phyloP scores from a whole-genome alignment of 2,113 vertebrate species.

The Rana temporaria region DNA sequence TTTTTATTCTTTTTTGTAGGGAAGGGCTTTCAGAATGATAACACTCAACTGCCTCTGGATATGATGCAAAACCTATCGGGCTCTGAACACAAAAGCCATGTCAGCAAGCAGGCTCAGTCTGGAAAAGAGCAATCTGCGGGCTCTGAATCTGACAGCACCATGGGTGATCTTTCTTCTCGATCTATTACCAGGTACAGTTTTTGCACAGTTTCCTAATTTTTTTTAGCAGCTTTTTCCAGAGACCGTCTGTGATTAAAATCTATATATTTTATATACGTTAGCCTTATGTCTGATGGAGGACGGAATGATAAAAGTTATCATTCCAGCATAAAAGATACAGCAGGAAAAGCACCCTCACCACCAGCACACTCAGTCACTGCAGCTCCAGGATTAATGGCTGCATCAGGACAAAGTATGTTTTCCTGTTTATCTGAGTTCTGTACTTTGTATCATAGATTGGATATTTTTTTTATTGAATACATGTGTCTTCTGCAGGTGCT shows the following conservation, averaged over 20 bases:
- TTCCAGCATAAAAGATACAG: slow-evolving; percentile 4
- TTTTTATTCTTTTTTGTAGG: not conserved
- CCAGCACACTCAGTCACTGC: not conserved
- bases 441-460: not conserved
- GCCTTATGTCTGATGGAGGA: slow-evolving; percentile 17
- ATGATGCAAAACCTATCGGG: slow-evolving; percentile 75
- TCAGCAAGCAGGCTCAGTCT: not conserved
- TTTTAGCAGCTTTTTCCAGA: not conserved
- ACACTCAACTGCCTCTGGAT: slow-evolving; percentile 69
- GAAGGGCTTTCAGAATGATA: slow-evolving; percentile 48
- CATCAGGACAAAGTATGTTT: slow-evolving; percentile 5
- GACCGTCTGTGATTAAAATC: not conserved
- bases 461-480: not conserved
- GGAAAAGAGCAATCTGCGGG: slow-evolving; percentile 60
- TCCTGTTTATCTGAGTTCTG: not conserved
- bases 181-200: slow-evolving; percentile 80
- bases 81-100: slow-evolving; percentile 71
- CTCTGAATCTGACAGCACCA: slow-evolving; percentile 70
- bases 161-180: slow-evolving; percentile 75
- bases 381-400: not conserved
- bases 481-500: slow-evolving; percentile 68
- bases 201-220: not conserved
- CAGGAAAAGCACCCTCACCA: not conserved
- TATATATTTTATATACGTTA: not conserved
- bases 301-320: not conserved